Evolutionary conservation across 2,113 vertebrate genomes (phyloP).

Genomic region (Bombycilla garrulus): DNA sequence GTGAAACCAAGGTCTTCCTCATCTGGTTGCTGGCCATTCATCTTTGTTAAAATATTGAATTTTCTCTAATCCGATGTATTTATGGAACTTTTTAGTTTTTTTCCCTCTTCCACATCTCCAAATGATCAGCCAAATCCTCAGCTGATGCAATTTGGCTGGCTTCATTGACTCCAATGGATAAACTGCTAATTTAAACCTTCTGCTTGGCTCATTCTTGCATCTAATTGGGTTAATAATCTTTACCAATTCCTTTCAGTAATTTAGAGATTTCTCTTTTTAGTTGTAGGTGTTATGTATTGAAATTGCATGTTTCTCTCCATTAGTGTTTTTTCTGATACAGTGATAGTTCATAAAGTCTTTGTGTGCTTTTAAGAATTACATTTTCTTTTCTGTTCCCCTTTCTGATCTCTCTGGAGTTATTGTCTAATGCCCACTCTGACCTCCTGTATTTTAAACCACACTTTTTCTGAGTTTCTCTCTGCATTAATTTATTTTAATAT

Average conservation of each 20-base stretch:
- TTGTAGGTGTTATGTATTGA: neutral
- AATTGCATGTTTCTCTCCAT: neutral
- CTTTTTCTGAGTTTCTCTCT: neutral
- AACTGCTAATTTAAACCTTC: slow-evolving; percentile 16
- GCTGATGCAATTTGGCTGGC: neutral
- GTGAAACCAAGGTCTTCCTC: neutral
- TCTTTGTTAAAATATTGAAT: neutral
- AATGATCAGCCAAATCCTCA: neutral
- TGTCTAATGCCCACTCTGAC: neutral
- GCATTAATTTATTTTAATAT: neutral
- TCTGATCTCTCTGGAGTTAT: neutral
- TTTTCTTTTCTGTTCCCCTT: neutral
- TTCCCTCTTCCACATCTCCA: neutral
- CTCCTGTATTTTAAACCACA: neutral
- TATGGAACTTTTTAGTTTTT: neutral
- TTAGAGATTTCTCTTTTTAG: neutral
- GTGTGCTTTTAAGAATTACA: neutral
- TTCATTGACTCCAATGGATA: neutral
- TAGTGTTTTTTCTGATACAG: neutral
- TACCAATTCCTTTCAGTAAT: neutral
- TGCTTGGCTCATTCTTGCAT: neutral
- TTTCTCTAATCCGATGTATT: neutral
- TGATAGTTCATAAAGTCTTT: neutral
- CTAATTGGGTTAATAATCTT: slow-evolving; percentile 31
- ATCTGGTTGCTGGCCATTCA: neutral